Evolutionary conservation across 2,888 invertebrate species (phyloP), one percentile per base, ranked within the genome.

Genomic region (Apamea monoglypha): DNA sequence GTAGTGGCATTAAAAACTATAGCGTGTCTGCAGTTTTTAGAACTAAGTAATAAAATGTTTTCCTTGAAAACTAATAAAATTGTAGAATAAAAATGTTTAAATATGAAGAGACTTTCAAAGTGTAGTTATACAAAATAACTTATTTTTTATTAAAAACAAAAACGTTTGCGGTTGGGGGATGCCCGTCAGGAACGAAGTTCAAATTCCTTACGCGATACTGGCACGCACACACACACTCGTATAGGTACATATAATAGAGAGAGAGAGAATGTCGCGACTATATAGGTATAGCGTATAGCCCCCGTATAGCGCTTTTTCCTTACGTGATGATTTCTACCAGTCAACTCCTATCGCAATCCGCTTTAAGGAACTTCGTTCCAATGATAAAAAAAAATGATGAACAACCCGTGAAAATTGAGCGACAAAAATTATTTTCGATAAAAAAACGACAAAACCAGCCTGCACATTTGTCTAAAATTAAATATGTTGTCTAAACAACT

Each of bases 31-130:
- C n/a, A 66, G 40, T 82, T 76, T 69, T 56, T n/a, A 82, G 47
- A 64, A 47, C 56, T 8, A 47, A 29, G 56, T 64, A 36, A 64
- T 81, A 64, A 79, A 80, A 80, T 44, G 29, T 47, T 64, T 69
- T 81, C 40, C 82, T 59, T 44, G n/a, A 47, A 82, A 82, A 82
- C n/a, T 36, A 61, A 70, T 76, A 82, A 76, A 76, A 70, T 36
- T 63, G 18, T 25, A 47, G 1, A 80, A 32, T 56, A 40, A 53
- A 80, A 80, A 56, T 72, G 36, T 72, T 64, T 4, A 72, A 79
- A 47, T 56, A 36, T 81, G 1, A 56, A 80, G 36, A 21, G 29
- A 56, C 2, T 47, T 81, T 81, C 21, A 81, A 56, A 80, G 16
- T 63, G 6, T n/a, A 29, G n/a, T 56, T n/a, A 18, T 7, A 14